These are phyloP conservation scores for Todiramphus saurophagus DNA, from an alignment of 2,113 vertebrate genomes.

Conservation along the genomic window DNA sequence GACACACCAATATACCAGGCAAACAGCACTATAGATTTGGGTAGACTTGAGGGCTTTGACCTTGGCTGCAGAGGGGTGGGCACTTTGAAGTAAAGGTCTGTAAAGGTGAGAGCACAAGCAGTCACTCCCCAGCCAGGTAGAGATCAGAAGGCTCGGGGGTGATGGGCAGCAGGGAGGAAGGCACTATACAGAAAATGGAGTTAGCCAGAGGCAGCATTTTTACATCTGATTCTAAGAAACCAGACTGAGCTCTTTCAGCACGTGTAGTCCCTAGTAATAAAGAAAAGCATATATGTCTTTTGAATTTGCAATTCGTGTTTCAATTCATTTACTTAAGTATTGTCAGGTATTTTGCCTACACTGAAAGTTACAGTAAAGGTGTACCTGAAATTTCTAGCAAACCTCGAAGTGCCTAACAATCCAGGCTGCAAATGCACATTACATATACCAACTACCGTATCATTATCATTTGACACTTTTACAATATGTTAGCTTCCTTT, in stretches of 20 bases:
- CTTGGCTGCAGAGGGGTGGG: neutral
- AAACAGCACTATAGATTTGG: neutral
- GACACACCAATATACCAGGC: neutral
- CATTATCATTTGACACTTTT: slow-evolving; percentile 8
- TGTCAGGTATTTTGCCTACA: neutral
- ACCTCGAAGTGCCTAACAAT: neutral
- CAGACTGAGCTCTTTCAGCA: neutral
- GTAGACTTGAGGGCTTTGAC: neutral
- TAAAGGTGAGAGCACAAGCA: neutral
- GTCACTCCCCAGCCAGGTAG: neutral
- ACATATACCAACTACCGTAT: neutral
- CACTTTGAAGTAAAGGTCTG: neutral
- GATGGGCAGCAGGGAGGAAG: neutral
- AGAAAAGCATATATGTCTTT: neutral
- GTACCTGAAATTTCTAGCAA: neutral
- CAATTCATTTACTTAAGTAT: neutral
- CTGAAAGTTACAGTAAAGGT: neutral
- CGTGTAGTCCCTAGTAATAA: neutral
- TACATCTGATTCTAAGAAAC: neutral
- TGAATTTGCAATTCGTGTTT: neutral
- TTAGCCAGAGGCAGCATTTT: neutral
- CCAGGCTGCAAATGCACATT: slow-evolving; percentile 1
- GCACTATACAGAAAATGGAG: neutral
- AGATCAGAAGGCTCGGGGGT: neutral
- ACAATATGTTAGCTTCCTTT: slow-evolving; percentile 11